Conservation (phyloP, 2,113 vertebrate species). For the Meles meles region DNA sequence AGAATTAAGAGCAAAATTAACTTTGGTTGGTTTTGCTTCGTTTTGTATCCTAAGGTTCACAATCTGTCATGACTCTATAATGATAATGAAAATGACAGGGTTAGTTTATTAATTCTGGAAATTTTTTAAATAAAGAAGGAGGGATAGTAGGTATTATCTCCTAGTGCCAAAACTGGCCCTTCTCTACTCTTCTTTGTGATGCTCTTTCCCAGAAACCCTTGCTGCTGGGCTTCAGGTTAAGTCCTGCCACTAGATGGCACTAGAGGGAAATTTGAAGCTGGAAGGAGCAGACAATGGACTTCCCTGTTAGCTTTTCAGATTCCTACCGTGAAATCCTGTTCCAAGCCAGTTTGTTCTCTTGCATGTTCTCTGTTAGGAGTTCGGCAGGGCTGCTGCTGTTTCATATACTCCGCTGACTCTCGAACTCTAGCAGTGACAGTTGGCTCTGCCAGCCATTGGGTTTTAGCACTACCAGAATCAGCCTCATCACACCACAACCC, state of each 20-base stretch:
- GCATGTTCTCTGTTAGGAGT: background rate
- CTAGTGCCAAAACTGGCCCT: background rate
- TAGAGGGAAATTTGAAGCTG: background rate
- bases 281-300: background rate
- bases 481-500: too few relatives aligned
- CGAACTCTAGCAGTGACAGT: background rate
- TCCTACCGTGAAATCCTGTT: background rate
- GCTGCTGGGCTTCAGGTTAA: background rate
- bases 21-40: background rate
- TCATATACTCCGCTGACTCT: background rate
- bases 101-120: background rate
- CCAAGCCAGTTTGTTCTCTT: background rate
- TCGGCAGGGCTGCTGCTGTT: background rate
- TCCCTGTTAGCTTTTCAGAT: background rate
- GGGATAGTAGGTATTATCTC: background rate
- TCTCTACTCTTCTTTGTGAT: background rate
- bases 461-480: background rate
- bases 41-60: background rate
- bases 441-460: background rate
- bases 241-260: background rate
- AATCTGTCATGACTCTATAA: background rate
- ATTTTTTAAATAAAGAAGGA: background rate
- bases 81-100: background rate
- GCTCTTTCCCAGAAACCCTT: background rate
- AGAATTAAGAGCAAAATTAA: background rate